phyloP scores from a whole-genome alignment of 1,140 invertebrate genomes.

The Periplaneta americana region DNA sequence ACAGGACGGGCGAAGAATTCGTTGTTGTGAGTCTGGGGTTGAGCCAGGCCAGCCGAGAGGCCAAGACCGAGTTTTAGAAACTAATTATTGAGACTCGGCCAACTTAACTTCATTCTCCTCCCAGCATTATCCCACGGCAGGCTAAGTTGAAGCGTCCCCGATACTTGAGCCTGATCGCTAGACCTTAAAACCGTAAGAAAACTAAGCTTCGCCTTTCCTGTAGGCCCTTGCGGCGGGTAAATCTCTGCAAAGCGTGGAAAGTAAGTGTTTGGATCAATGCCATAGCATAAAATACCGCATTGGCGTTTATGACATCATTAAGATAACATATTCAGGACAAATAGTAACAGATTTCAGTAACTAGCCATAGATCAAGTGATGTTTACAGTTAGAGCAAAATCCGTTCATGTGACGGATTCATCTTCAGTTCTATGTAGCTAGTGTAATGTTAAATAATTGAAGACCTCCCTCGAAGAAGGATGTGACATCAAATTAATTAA shows the following conservation, averaged over 20 bases:
- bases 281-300: background rate
- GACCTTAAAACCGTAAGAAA: too few relatives aligned
- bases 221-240: too few relatives aligned
- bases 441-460: too few relatives aligned
- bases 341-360: background rate
- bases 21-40: background rate
- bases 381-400: too few relatives aligned
- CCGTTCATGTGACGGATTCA: too few relatives aligned
- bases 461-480: too few relatives aligned
- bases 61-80: background rate
- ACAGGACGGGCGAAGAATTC: background rate
- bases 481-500: too few relatives aligned
- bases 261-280: background rate
- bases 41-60: background rate
- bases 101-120: background rate
- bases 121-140: background rate
- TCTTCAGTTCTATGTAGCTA: too few relatives aligned
- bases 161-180: too few relatives aligned
- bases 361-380: too few relatives aligned
- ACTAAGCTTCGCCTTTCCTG: too few relatives aligned
- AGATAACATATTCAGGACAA: background rate
- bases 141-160: background rate
- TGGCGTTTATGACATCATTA: background rate
- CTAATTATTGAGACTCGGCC: background rate
- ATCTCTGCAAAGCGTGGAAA: background rate